Base-by-base conservation (phyloP, 2,888 invertebrate species). In the Alsophila aescularia region DNA sequence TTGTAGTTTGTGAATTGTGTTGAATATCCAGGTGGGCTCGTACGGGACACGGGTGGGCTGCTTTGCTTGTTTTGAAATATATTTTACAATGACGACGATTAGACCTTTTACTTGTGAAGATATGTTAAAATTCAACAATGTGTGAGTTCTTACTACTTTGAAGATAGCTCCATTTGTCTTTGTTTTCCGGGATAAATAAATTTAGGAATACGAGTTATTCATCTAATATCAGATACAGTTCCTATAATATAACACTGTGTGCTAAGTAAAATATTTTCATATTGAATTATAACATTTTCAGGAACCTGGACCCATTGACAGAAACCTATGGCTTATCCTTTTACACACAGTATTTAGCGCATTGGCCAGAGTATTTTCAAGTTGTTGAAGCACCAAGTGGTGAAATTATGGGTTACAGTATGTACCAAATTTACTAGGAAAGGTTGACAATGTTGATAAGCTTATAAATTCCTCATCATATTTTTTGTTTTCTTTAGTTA, bases 281-380 rank as follows among this genome's bases (percentile, higher is more conserved):
- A 21, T 21, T 21, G 6, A 21, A 21, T 4, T 15, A 7, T 16
- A 2, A 4, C 16, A 2, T 36, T 64, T 58, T 18, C 89, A 98
- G 98, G 55, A 99, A 99, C 87, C 93, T 99, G 81, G 99, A 99
- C 87, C 98, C 98, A 0, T 90, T 99, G 45, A 99, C 99, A 3
- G 99, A 99, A 93, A 99, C 99, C 14, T 98, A 98, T 89, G 98
- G 97, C 0, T 88, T 98, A 49, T 95, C 97, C 6, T 99, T 99
- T 91, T 99, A 99, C 78, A 96, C 99, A 88, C 98, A 98, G 79
- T 99, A 99, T 88, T 90, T 99, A 77, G 98, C 98, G 8, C 98
- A 98, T 79, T 99, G 99, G 99, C 99, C 99, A 0, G 99, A 99
- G 87, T 99, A 98, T 85, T 99, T 99, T 84, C 98, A 98, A 93